A percentile compares a stretch with the other conserved stretches of the same genome.
phyloP scores from a whole-genome alignment of 2,888 invertebrate species.

The Polydesmus complanatus region DNA sequence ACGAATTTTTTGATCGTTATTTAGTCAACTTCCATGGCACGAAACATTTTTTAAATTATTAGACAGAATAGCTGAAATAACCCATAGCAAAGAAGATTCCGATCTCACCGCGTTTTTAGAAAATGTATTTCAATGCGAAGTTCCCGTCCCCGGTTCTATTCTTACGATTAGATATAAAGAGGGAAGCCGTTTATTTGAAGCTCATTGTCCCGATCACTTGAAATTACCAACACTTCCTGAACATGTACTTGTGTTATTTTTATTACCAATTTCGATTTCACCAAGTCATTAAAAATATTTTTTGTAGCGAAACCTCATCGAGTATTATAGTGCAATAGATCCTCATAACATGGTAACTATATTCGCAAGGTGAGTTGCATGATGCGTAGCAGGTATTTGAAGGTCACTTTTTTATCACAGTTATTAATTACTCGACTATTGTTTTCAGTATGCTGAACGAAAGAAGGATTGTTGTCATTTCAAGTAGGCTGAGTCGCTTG shows the following conservation, averaged over 20 bases:
- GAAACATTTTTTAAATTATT: conserved; percentile 81
- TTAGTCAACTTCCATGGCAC: conserved; percentile 88
- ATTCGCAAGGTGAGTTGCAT: conserved; percentile 54
- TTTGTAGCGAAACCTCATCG: conserved; percentile 76
- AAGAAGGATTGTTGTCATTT: conserved; percentile 81
- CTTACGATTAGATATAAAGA: conserved; percentile 29
- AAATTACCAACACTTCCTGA: conserved; percentile 88
- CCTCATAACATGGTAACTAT: conserved; percentile 85
- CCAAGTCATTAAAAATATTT: conserved; percentile 1
- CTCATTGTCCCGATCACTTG: conserved; percentile 61
- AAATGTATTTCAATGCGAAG: conserved; percentile 49
- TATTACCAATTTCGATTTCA: not conserved
- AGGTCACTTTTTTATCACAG: no score
- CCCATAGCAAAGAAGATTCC: conserved; percentile 40
- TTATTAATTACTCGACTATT: no score
- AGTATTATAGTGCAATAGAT: conserved; percentile 96
- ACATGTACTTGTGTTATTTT: conserved; percentile 82
- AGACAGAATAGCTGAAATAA: conserved; percentile 65
- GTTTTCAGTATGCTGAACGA: conserved; percentile 82
- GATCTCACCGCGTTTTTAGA: conserved; percentile 48
- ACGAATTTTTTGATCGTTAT: no score
- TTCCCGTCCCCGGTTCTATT: conserved; percentile 53
- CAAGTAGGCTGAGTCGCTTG: conserved; percentile 70
- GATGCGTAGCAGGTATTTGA: no score
- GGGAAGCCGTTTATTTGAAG: conserved; percentile 41